Base-by-base conservation (phyloP, 2,113 vertebrate species). In the Burhinus oedicnemus region DNA sequence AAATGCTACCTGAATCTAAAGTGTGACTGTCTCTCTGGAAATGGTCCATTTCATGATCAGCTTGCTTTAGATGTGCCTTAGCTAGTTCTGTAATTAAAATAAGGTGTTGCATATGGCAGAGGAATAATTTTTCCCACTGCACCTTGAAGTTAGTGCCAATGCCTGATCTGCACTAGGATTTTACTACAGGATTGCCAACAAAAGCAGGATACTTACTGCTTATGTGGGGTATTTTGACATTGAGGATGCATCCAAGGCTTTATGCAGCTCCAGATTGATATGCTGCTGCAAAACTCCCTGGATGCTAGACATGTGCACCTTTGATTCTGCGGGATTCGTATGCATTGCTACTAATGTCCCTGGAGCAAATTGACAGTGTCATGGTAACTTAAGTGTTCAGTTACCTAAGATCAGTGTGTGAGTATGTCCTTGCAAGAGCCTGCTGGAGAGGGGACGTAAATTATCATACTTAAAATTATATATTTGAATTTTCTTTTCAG, bases 311-410 rank as follows among this genome's bases (percentile, higher is more conserved):
- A 2, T 42, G 25, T 4, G 18, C 3, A 2, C 80, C 45, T 68
- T 87, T 55, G 54, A 1, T 68, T 78, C 9, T 6, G 14, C 3
- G 5, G 12, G 17, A n/a, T 87, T 65, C 5, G 1, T 44, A 7
- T 0, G 0, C 18, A 0, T 36, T 49, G n/a, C 29, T 25, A 1
- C 11, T 70, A 4, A 18, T n/a, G 42, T 68, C 17, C 20, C 12
- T 79, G 47, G 47, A 36, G 29, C n/a, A 71, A 86, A 89, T 7
- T 49, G 64, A 18, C 75, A 44, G 51, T 72, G 40, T 81, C 42
- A 20, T 1, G 0, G 42, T 69, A 54, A 64, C 66, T 47, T 52
- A 80, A 80, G 70, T n/a, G 54, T 86, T 87, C 36, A 45, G 26
- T 71, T 80, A 52, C 21, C 7, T 8, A 27, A 76, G 54, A 54